Percentiles rank a stretch among this genome's conserved stretches.
Evolutionary conservation across 2,113 vertebrate species (phyloP).

Genomic region (Crotalus tigris): DNA sequence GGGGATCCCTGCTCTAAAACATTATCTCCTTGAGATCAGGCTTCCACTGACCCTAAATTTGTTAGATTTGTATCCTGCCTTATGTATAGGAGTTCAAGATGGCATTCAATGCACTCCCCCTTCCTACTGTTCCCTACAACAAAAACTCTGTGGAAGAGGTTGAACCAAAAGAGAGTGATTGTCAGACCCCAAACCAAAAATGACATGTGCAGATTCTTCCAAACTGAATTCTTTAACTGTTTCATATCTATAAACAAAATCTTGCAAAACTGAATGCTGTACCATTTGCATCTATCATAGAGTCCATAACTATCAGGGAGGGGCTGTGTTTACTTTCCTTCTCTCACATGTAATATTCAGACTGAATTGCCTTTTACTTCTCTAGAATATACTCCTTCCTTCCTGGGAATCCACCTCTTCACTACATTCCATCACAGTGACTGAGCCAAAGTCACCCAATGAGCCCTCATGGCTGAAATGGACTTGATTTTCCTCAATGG

Average conservation of each 20-base stretch:
- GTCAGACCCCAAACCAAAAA: neutral
- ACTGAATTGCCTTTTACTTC: too few relatives aligned
- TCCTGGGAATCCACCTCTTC: neutral
- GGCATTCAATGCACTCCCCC: neutral
- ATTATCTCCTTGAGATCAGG: neutral
- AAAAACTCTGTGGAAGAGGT: neutral
- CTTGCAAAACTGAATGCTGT: neutral
- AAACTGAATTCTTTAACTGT: neutral
- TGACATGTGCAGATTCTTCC: neutral
- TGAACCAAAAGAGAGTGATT: neutral
- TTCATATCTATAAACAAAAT: neutral
- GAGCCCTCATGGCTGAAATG: neutral
- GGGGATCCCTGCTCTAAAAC: neutral
- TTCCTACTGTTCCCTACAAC: neutral
- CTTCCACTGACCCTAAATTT: neutral
- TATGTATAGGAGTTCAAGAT: neutral
- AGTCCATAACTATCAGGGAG: neutral
- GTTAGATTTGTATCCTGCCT: neutral
- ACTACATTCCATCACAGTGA: neutral
- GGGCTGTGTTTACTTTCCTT: too few relatives aligned
- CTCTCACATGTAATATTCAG: too few relatives aligned
- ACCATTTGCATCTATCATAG: neutral
- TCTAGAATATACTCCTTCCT: neutral
- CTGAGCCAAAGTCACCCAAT: neutral
- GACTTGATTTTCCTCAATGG: neutral